phyloP scores from a whole-genome alignment of 2,113 vertebrate genomes.

The Holacanthus passer region DNA sequence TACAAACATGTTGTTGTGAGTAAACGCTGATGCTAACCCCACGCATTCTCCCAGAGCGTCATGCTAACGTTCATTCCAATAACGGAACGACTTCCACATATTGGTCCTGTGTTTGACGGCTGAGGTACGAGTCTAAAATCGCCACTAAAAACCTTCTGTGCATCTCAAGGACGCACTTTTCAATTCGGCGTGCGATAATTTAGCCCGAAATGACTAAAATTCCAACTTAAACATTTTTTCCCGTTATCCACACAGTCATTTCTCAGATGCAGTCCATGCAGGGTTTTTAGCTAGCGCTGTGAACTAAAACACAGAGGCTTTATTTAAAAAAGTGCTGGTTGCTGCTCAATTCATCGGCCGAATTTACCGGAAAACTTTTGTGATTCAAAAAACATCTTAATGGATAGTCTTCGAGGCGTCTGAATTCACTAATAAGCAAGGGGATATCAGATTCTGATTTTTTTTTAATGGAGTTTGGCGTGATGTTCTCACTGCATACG shows the following conservation, averaged over 20 bases:
- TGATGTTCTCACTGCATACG: not conserved
- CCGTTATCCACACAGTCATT: constrained; percentile 6
- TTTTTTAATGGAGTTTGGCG: constrained; percentile 1
- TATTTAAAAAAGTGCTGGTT: not conserved
- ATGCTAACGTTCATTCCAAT: not conserved
- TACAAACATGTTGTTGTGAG: too few relatives aligned
- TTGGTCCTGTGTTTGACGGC: not conserved
- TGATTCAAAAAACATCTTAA: rapidly evolving
- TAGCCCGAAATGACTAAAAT: too few relatives aligned
- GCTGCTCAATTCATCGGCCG: not conserved
- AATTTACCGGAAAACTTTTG: not conserved
- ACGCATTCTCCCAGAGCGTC: not conserved
- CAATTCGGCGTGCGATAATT: not conserved
- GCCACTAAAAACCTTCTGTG: rapidly evolving
- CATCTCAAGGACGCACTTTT: not conserved
- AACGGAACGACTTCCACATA: not conserved
- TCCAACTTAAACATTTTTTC: not conserved
- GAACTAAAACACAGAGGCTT: not conserved
- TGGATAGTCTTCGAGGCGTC: rapidly evolving
- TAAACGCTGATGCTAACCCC: constrained; percentile 10
- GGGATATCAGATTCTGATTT: not conserved
- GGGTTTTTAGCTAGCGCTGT: constrained; percentile 34
- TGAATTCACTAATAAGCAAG: not conserved
- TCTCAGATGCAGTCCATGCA: too few relatives aligned
- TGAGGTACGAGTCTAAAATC: rapidly evolving